phyloP scores from a whole-genome alignment of 1,140 invertebrate genomes.

The Harpegnathos saltator region DNA sequence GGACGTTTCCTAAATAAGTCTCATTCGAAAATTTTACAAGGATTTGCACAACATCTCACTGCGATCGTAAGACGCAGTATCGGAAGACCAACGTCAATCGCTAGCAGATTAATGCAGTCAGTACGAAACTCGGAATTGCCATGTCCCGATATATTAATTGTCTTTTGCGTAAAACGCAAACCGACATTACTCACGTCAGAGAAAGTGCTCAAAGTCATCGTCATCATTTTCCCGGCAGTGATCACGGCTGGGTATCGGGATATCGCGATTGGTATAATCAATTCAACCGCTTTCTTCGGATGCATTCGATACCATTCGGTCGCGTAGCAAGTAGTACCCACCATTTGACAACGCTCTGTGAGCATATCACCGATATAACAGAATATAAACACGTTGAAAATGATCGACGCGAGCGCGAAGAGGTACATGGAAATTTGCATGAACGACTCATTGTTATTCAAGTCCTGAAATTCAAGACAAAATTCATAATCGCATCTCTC shows the following conservation, averaged over 20 bases:
- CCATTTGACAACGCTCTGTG: constrained; percentile 49
- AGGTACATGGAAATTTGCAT: constrained; percentile 57
- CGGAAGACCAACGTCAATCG: constrained; percentile 58
- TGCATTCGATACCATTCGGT: constrained; percentile 35
- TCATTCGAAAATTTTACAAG: constrained; percentile 10
- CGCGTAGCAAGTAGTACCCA: constrained; percentile 14
- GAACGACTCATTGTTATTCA: constrained; percentile 61
- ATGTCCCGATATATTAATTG: background rate
- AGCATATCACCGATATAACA: constrained; percentile 68
- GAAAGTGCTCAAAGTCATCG: constrained; percentile 40
- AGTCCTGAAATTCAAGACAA: constrained; percentile 52
- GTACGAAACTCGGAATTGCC: background rate
- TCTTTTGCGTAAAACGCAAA: background rate
- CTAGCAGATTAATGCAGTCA: background rate
- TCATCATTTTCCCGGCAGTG: constrained; percentile 42
- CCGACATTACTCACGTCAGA: constrained; percentile 32
- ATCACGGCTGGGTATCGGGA: constrained; percentile 17
- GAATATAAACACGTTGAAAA: constrained; percentile 71
- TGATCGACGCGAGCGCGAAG: constrained; percentile 63
- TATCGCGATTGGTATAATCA: constrained; percentile 24
- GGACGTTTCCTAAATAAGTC: background rate
- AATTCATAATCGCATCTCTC: background rate
- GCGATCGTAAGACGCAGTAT: background rate
- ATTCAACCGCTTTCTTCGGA: background rate
- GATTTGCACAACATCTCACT: background rate